A percentile compares a stretch with the other conserved stretches of the same genome.
These are phyloP conservation scores for Orthonevra nobilis DNA, from an alignment of 2,888 invertebrate species.

Conservation along the genomic window DNA sequence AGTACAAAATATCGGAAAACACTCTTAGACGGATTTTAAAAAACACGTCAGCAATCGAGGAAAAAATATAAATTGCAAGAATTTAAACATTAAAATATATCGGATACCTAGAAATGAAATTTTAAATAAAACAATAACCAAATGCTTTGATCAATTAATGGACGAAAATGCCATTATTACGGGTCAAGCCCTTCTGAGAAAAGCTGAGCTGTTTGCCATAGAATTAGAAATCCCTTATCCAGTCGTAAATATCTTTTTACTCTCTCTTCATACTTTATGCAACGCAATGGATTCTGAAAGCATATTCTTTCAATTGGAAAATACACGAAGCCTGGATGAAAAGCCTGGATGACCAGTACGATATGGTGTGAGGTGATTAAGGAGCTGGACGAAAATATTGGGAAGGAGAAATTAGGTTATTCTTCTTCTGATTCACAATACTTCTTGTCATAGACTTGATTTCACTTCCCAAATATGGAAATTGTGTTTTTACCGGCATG, in stretches of 20 bases:
- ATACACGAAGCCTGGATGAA: too few relatives aligned
- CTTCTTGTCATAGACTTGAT: neutral
- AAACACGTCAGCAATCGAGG: neutral
- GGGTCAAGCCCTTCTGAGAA: constrained; percentile 8
- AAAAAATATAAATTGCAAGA: constrained; percentile 10
- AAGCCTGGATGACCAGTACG: too few relatives aligned
- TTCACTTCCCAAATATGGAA: too few relatives aligned
- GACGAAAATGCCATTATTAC: constrained; percentile 19
- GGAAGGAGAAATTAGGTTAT: too few relatives aligned
- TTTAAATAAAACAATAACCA: constrained; percentile 12
- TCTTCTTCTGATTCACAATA: too few relatives aligned
- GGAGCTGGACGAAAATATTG: too few relatives aligned
- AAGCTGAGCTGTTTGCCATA: constrained; percentile 13
- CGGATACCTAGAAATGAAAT: constrained; percentile 27
- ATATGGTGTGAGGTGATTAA: too few relatives aligned
- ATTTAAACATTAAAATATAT: constrained; percentile 16
- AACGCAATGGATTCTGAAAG: neutral
- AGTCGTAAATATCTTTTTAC: too few relatives aligned
- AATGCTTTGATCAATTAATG: constrained; percentile 16
- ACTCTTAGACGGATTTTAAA: neutral
- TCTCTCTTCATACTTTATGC: constrained; percentile 10
- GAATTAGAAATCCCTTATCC: constrained; percentile 1
- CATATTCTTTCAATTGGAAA: neutral
- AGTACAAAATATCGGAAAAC: constrained; percentile 11
- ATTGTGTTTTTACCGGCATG: neutral